Evolutionary conservation across 2,797 vertebrate genomes (phyloP).

Genomic region (Enteromius thamalakanensis): DNA sequence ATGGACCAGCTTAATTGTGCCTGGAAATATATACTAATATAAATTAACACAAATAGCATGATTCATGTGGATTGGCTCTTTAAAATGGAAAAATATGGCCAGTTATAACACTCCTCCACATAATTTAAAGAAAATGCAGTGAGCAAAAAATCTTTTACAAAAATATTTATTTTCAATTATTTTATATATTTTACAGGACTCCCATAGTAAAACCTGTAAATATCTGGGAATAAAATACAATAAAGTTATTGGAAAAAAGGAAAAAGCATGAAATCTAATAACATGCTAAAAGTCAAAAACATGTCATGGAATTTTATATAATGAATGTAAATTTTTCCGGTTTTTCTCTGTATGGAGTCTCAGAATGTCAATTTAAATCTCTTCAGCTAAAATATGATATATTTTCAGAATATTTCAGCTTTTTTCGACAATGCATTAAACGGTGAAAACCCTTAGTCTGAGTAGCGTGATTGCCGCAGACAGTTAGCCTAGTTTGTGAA

Average conservation of each 20-base stretch:
- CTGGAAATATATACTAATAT: not conserved
- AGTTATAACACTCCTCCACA: not conserved
- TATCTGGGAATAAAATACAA: not conserved
- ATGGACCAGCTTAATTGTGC: not conserved
- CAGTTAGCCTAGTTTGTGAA: not conserved
- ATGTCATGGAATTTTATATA: not conserved
- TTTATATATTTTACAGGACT: not conserved
- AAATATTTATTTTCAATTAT: not conserved
- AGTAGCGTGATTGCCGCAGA: not conserved
- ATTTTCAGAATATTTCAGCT: not conserved
- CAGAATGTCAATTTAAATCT: not conserved
- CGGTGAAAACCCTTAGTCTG: not conserved
- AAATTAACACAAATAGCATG: not conserved
- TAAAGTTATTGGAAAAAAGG: not conserved
- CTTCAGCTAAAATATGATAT: not conserved
- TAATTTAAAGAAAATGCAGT: not conserved
- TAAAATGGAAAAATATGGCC: not conserved
- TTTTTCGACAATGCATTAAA: not conserved
- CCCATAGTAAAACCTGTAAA: not conserved
- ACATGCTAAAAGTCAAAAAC: not conserved
- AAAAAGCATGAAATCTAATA: not conserved
- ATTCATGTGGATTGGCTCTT: not conserved
- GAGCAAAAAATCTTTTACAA: not conserved
- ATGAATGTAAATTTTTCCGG: not conserved
- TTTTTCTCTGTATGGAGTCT: not conserved